Evolutionary conservation across 2,888 invertebrate species (phyloP).

Genomic region (Arrhopalites spinosus): DNA sequence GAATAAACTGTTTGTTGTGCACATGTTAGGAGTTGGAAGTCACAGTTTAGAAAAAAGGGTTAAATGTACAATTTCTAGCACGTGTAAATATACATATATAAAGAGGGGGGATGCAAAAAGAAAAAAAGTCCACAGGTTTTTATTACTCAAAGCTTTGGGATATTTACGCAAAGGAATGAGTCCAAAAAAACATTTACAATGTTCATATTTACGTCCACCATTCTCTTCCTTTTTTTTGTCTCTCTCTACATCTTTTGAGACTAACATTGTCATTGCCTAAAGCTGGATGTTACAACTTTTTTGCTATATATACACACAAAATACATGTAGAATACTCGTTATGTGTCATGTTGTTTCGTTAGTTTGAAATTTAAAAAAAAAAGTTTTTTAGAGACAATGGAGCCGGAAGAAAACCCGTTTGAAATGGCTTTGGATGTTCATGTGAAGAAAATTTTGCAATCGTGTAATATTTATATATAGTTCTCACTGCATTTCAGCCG

Average conservation of each 20-base stretch:
- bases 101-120: too few relatives aligned
- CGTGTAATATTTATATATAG: constrained; percentile 2
- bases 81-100: too few relatives aligned
- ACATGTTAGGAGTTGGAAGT: neutral
- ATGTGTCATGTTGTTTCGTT: too few relatives aligned
- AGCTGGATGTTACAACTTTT: too few relatives aligned
- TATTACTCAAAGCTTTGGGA: constrained; percentile 12
- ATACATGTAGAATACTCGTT: too few relatives aligned
- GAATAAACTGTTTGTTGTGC: neutral
- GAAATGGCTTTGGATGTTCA: neutral
- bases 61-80: constrained; percentile 10
- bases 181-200: neutral
- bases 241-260: too few relatives aligned
- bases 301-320: too few relatives aligned
- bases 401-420: neutral
- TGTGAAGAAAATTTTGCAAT: constrained; percentile 6
- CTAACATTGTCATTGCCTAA: too few relatives aligned
- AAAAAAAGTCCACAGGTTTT: constrained; percentile 1
- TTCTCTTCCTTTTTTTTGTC: too few relatives aligned
- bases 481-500: constrained; percentile 15
- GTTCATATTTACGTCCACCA: too few relatives aligned
- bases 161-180: constrained; percentile 21
- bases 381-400: too few relatives aligned
- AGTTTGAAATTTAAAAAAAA: too few relatives aligned
- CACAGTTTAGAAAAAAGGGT: constrained; percentile 6